Base-by-base conservation (phyloP, 2,797 vertebrate species). In the Trachurus trachurus region DNA sequence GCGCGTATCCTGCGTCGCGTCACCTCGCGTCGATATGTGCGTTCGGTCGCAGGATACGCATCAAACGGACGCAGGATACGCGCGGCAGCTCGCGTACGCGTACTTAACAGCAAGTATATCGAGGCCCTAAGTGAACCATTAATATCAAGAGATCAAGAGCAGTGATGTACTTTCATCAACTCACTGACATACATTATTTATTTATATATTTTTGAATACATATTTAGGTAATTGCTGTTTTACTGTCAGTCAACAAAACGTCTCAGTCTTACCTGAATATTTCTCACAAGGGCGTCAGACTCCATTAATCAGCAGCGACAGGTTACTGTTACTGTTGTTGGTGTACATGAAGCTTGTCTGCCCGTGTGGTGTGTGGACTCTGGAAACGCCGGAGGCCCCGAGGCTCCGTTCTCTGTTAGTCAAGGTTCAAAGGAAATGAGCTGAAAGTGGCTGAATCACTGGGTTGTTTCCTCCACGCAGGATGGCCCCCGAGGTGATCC, bases 401-500 rank as follows among this genome's bases (percentile, higher is more conserved):
- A 50, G 65, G 61, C 29, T 34, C 34, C 54, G 49, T 62, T 80
- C 39, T 78, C 22, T 58, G 59, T 63, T 71, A 64, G 39, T 67
- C 34, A 34, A 22, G 37, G 61, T 64, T 86, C 47, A 75, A 75
- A 87, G 45, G 49, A 57, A 42, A 72, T 58, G 40, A 66, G 65
- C 64, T 67, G 47, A 65, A 87, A 80, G 37, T 57, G 74, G 40
- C 61, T 80, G 63, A 84, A 58, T 59, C 40, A 64, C 31, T 81
- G 63, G 79, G 71, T 83, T 79, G 60, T 78, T 9, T 90, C 50
- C 78, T 78, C 47, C 9, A 21, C 78, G 56, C 88, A 98, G 97
- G 97, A 98, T 98, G 97, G 97, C 97, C 83, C 97, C 97, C 0
- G 97, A 98, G 90, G 97, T 98, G 90, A 98, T 98, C 81, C 90